These are phyloP conservation scores for western clawed frog (Xenopus tropicalis) DNA, from an alignment of 2,113 vertebrate genomes.

Conservation along the genomic window UCB_Xtro_10.0 CM004443.2:149889501-149890000, in stretches of 20 bases:
- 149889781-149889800: conserved; percentile 82
- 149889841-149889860: conserved; percentile 85
- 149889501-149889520: too few relatives aligned
- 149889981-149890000: conserved; percentile 55
- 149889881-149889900: conserved; percentile 74
- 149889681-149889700: conserved; percentile 48
- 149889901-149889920: conserved; percentile 64
- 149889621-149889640: conserved; percentile 30
- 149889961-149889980: conserved; percentile 61
- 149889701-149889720: conserved; percentile 63
- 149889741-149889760: conserved; percentile 77
- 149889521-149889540: conserved; percentile 26
- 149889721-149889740: conserved; percentile 67
- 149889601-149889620: not conserved
- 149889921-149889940: conserved; percentile 67
- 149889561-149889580: conserved; percentile 31
- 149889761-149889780: conserved; percentile 65
- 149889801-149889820: conserved; percentile 89
- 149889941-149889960: conserved; percentile 59
- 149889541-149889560: conserved; percentile 39
- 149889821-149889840: conserved; percentile 78
- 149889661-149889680: conserved; percentile 59
- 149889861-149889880: conserved; percentile 68
- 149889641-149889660: conserved; percentile 55
- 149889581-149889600: not conserved